Evolutionary conservation across 2,797 vertebrate species (phyloP), one percentile per base, ranked within the genome.

Genomic region (Ctenopoma kingsleyae): DNA sequence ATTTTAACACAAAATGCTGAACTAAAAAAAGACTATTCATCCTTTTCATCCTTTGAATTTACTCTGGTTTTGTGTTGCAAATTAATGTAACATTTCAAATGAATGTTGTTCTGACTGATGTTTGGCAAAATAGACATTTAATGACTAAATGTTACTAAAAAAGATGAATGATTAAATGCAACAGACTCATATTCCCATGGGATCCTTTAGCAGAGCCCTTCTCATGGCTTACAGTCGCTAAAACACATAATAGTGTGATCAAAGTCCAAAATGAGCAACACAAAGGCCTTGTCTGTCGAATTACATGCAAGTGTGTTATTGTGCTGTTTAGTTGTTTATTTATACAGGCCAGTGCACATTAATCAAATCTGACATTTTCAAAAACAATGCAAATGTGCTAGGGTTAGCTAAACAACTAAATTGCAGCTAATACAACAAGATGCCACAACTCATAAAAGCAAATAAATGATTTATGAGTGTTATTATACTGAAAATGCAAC

Each of bases 351-450:
- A 47, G 4, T 19, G 15, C 20, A 61, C 55, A 59, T 44, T 19
- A 54, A 59, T 64, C 17, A 59, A 54, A 46, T 10, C 12, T 50
- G 60, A 44, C 49, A 20, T 63, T 49, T 36, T 49, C 23, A 47
- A 52, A 69, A 66, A 23, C 44, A 41, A 32, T 15, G 8, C 16
- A 30, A 58, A 68, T 25, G 12, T 54, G 20, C 30, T 20, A 22
- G 13, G 8, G 40, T 52, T 57, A 57, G 20, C 12, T n/a, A 6
- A 62, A 40, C 50, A 32, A 23, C 36, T 38, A 1, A 50, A 53
- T 5, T 43, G 15, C 17, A 32, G 23, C 23, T 46, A 44, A 30
- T 22, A 47, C 25, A 36, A 69, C 52, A 63, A 47, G 40, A 23
- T 43, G 15, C 6, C 3, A 17, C 48, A 44, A 40, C 5, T 20